Evolutionary conservation across 2,888 invertebrate genomes (phyloP).

Genomic region (Brachypterus glaber): DNA sequence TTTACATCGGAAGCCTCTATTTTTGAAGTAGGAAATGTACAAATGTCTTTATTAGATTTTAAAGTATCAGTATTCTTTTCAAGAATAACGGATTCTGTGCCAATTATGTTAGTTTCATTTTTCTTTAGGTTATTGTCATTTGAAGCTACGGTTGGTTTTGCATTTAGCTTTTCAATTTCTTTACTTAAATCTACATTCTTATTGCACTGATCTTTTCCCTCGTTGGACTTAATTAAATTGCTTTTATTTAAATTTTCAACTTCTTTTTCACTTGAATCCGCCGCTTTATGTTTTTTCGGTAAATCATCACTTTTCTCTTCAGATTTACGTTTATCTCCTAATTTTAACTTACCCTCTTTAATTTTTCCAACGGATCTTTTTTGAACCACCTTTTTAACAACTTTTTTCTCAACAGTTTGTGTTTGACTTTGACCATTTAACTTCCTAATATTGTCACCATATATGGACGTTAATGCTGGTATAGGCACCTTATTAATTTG

Average conservation of each 20-base stretch:
- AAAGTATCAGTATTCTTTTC: too few relatives aligned
- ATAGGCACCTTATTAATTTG: slow-evolving; percentile 41
- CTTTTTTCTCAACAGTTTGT: slow-evolving; percentile 10
- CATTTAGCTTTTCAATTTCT: slow-evolving; percentile 9
- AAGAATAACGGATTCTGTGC: too few relatives aligned
- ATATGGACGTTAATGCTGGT: slow-evolving; percentile 35
- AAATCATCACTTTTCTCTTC: slow-evolving; percentile 10
- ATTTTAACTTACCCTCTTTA: too few relatives aligned
- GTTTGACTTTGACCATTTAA: slow-evolving; percentile 3
- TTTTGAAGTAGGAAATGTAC: too few relatives aligned
- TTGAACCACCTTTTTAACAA: too few relatives aligned
- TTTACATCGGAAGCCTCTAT: too few relatives aligned
- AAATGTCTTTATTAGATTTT: too few relatives aligned
- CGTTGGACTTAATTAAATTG: too few relatives aligned
- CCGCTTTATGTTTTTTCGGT: slow-evolving; percentile 11
- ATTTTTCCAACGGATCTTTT: too few relatives aligned
- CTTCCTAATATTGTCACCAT: slow-evolving; percentile 20
- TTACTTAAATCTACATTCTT: slow-evolving; percentile 11
- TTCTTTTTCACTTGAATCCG: slow-evolving; percentile 11
- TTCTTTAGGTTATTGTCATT: too few relatives aligned
- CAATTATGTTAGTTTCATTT: too few relatives aligned
- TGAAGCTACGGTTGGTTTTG: slow-evolving; percentile 3
- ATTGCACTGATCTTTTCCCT: too few relatives aligned
- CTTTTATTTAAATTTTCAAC: slow-evolving; percentile 10
- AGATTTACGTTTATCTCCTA: slow-evolving; percentile 12